phyloP scores from a whole-genome alignment of 2,797 vertebrate species.

The Urophycis tenuis region DNA sequence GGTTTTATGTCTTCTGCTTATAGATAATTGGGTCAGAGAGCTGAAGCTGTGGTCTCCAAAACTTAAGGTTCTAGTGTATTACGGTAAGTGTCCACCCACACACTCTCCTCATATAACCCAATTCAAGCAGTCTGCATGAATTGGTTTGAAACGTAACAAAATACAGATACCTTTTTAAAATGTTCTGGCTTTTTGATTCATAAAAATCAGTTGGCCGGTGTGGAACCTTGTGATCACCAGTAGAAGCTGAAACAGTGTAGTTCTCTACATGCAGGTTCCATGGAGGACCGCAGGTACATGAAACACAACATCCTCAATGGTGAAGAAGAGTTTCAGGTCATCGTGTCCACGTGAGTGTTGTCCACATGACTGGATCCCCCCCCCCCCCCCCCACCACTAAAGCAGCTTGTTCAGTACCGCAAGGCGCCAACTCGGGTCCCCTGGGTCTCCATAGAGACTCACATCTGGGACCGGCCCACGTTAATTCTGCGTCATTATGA shows the following conservation, averaged over 20 bases:
- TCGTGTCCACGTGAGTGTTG: constrained; percentile 89
- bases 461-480: not conserved
- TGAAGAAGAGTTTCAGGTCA: constrained; percentile 80
- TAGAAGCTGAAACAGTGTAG: constrained; percentile 1
- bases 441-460: not conserved
- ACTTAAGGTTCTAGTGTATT: constrained; percentile 86
- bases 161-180: no score
- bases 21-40: constrained; percentile 98
- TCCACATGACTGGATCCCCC: not conserved
- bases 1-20: constrained; percentile 20
- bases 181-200: not conserved
- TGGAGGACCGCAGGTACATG: constrained; percentile 86
- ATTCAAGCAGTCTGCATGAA: not conserved
- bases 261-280: constrained; percentile 70
- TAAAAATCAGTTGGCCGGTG: not conserved
- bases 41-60: constrained; percentile 87
- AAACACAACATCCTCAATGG: constrained; percentile 80
- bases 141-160: not conserved
- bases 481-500: no score
- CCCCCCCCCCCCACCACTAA: not conserved
- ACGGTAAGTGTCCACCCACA: constrained; percentile 71
- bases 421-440: not conserved
- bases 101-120: not conserved
- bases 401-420: no score
- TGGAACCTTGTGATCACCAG: not conserved